These are phyloP conservation scores for Anticlea derivata DNA, from an alignment of 2,888 invertebrate genomes.

Conservation along the genomic window DNA sequence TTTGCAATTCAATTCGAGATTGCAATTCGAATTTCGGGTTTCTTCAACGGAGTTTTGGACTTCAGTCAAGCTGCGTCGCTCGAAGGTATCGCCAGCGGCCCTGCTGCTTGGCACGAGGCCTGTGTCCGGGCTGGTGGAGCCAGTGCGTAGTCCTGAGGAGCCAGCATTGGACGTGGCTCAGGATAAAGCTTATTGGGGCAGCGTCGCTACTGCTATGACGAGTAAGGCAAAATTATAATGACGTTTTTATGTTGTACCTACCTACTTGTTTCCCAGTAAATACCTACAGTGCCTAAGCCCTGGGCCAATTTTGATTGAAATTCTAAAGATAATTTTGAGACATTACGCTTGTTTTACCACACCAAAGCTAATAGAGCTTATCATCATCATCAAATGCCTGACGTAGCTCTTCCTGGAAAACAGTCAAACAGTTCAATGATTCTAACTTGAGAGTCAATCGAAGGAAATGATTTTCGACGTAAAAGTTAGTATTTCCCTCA, in stretches of 20 bases:
- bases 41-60: slow-evolving; percentile 33
- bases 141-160: slow-evolving; percentile 75
- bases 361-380: too few relatives aligned
- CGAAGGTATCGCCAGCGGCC: slow-evolving; percentile 78
- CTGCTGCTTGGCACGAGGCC: slow-evolving; percentile 84
- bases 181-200: slow-evolving; percentile 80
- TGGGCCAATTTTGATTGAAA: too few relatives aligned
- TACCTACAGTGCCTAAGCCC: too few relatives aligned
- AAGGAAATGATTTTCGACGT: neutral
- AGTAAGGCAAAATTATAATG: slow-evolving; percentile 47
- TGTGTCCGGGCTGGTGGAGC: slow-evolving; percentile 78
- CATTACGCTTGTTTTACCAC: too few relatives aligned
- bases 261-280: too few relatives aligned
- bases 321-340: too few relatives aligned
- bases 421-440: too few relatives aligned
- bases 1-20: slow-evolving; percentile 8
- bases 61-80: slow-evolving; percentile 75
- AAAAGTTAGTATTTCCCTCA: neutral
- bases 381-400: too few relatives aligned
- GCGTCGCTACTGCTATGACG: slow-evolving; percentile 69
- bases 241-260: too few relatives aligned
- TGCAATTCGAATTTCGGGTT: slow-evolving; percentile 12
- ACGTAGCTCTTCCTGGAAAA: too few relatives aligned
- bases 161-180: slow-evolving; percentile 79
- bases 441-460: neutral